A percentile compares a stretch with the other conserved stretches of the same genome.
phyloP scores from a whole-genome alignment of 1,140 invertebrate genomes.

The Medauroidea extradentata region DNA sequence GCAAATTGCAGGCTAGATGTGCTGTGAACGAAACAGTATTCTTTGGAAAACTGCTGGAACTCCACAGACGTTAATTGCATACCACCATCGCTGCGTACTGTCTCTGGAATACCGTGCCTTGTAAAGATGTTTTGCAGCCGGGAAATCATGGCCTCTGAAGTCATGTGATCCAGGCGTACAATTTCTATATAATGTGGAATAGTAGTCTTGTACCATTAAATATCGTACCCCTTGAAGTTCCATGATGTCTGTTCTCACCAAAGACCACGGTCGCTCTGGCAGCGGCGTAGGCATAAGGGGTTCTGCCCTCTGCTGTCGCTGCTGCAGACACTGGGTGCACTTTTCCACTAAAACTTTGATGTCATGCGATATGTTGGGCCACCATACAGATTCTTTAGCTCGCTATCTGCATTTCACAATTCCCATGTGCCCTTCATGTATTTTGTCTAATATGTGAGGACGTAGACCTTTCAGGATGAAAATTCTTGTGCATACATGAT shows the following conservation, averaged over 20 bases:
- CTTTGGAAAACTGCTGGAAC: too few relatives aligned
- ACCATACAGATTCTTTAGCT: constrained; percentile 1
- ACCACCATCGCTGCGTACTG: too few relatives aligned
- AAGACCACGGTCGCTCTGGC: not conserved
- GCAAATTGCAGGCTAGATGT: not conserved
- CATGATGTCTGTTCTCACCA: not conserved
- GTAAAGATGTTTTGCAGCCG: not conserved
- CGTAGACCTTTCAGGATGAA: not conserved
- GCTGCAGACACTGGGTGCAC: not conserved
- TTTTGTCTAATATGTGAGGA: not conserved
- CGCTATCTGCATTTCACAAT: not conserved
- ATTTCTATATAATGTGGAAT: constrained; percentile 1
- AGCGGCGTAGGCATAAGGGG: not conserved
- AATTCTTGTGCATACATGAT: not conserved
- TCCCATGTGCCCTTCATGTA: constrained; percentile 2
- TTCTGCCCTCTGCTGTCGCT: not conserved
- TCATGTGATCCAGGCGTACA: not conserved
- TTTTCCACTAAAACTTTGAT: not conserved
- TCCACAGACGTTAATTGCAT: too few relatives aligned
- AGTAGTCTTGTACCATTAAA: constrained; percentile 3
- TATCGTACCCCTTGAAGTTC: not conserved
- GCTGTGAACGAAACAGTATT: not conserved
- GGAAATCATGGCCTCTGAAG: not conserved
- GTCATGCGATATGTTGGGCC: not conserved
- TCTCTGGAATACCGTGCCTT: not conserved